Evolutionary conservation across 1,140 invertebrate genomes (phyloP).

Genomic region (Scaptomyza hsui): DNA sequence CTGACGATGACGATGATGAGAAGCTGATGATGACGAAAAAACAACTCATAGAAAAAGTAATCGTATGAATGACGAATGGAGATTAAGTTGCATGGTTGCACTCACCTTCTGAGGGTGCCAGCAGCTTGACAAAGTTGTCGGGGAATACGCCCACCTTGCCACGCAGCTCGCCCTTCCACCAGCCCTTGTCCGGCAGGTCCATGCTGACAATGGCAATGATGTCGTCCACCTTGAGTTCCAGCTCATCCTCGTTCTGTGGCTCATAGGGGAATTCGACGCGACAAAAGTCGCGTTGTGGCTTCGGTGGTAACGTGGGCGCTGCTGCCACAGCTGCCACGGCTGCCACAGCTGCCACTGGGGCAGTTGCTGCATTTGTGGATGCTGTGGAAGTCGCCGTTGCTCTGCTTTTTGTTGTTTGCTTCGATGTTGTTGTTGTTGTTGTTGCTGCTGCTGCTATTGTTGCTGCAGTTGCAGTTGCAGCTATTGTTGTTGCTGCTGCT

Average conservation of each 20-base stretch:
- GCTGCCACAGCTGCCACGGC: constrained; percentile 20
- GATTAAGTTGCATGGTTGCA: constrained; percentile 18
- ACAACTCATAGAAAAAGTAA: constrained; percentile 15
- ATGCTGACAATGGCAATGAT: constrained; percentile 93
- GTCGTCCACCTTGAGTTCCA: constrained; percentile 95
- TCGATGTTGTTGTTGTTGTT: constrained; percentile 41
- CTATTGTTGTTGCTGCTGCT: constrained; percentile 24
- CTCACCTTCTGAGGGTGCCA: constrained; percentile 84
- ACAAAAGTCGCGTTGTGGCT: constrained; percentile 90
- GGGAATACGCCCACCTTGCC: constrained; percentile 97
- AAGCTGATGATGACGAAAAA: constrained; percentile 31
- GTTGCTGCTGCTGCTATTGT: constrained; percentile 17
- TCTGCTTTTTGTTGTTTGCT: constrained; percentile 67
- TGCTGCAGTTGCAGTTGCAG: constrained; percentile 39
- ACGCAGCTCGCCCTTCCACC: constrained; percentile 97
- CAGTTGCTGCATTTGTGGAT: constrained; percentile 30
- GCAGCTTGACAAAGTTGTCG: constrained; percentile 96
- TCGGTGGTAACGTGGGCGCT: constrained; percentile 86
- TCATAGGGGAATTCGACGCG: constrained; percentile 95
- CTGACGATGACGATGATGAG: constrained; percentile 40
- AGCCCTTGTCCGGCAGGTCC: constrained; percentile 96
- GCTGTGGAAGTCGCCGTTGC: constrained; percentile 26
- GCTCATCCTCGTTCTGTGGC: constrained; percentile 96
- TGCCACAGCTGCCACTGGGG: constrained; percentile 25
- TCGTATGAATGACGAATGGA: background rate